Base-by-base conservation (phyloP, 2,888 invertebrate genomes). In the Drosophila meridiana region DNA sequence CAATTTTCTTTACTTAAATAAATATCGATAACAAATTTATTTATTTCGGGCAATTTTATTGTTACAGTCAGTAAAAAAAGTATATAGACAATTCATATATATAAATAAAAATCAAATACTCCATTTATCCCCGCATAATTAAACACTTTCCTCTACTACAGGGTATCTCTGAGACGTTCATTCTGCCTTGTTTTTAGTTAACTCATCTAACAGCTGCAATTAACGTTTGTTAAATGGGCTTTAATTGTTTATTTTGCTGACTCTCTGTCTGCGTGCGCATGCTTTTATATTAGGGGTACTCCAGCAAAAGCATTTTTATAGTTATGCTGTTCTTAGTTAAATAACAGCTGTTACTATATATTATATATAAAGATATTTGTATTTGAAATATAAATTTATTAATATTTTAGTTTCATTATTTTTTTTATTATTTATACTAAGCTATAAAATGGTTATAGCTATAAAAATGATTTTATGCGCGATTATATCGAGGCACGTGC, bases 401-500 rank as follows among this genome's bases (percentile, higher is more conserved):
- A 3, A 45, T 26, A 9, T 20, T 4, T 50, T 20, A 1, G 0
- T 52, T 30, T 28, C 14, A 3, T 13, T 28, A 5, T 28, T 28
- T 28, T 36, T 13, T 50, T 11, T 9, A 7, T 13, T 20, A 4
- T 32, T 14, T 5, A 2, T 28, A 4, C 14, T 47, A 3, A 4
- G 26, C 42, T 13, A 43, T 14, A 34, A 20, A 61, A 61, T 34
- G 30, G 36, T 14, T 28, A 34, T 28, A 45, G 14, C 38, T 11
- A 11, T 38, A 8, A 32, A 32, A 14, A n/a, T 14, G 4, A 55
- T 40, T 30, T 40, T 8, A 55, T 30, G 56, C 0, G 30, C n/a
- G 26, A 32, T 40, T 58, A 38, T 47, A 32, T 52, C 36, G 9
- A 56, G 70, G 48, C 77, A 78, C 77, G 78, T 78, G 78, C 70